Evolutionary conservation across 1,140 invertebrate species (phyloP).

Genomic region (Pantala flavescens): DNA sequence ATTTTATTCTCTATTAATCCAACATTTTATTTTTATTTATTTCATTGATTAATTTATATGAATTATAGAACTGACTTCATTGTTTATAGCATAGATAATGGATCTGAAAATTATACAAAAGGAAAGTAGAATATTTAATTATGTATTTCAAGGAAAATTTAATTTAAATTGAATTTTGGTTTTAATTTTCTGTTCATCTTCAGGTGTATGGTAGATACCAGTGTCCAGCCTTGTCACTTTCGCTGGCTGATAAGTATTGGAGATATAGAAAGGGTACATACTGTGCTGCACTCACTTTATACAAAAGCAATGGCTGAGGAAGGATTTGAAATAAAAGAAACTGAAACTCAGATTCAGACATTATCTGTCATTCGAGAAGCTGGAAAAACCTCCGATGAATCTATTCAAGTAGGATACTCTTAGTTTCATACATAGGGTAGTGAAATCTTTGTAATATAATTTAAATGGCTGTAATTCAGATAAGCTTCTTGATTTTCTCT

Average conservation of each 20-base stretch:
- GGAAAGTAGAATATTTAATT: too few relatives aligned
- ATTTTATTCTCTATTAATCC: background rate
- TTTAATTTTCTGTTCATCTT: constrained; percentile 13
- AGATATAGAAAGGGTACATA: constrained; percentile 45
- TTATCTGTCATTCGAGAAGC: constrained; percentile 22
- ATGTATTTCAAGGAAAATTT: too few relatives aligned
- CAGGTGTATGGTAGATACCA: constrained; percentile 36
- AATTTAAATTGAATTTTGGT: background rate
- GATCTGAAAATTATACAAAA: too few relatives aligned
- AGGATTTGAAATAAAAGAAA: constrained; percentile 26
- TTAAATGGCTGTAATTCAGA: too few relatives aligned
- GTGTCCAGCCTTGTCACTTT: constrained; percentile 36
- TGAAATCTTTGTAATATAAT: too few relatives aligned
- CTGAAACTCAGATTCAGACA: constrained; percentile 26
- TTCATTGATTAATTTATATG: background rate
- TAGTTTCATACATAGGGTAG: too few relatives aligned
- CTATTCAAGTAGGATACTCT: background rate
- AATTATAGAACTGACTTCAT: too few relatives aligned
- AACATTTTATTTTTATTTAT: background rate
- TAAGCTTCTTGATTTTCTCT: too few relatives aligned
- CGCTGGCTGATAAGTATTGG: constrained; percentile 34
- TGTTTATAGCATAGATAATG: too few relatives aligned
- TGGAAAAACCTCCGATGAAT: constrained; percentile 11
- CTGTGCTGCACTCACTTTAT: constrained; percentile 41
- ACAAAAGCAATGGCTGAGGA: constrained; percentile 34